A percentile compares a stretch with the other conserved stretches of the same genome.
Conservation (phyloP, 1,140 invertebrate genomes). For the Orius laevigatus region DNA sequence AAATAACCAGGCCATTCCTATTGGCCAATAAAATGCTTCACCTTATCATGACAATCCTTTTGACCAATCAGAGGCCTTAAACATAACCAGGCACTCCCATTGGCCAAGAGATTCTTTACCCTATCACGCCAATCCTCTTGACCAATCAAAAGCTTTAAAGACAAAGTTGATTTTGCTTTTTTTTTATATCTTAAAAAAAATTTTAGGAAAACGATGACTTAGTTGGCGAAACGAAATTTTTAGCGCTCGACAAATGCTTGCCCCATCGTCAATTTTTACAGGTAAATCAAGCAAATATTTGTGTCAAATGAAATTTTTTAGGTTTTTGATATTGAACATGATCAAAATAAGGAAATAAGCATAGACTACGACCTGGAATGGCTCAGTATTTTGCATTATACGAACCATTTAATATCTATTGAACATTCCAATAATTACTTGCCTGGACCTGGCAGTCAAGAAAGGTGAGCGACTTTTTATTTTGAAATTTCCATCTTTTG, state of each 20-base stretch:
- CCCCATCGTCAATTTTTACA: conserved; percentile 76
- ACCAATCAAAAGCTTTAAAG: too few relatives aligned
- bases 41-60: not conserved
- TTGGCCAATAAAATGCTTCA: not conserved
- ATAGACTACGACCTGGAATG: conserved; percentile 86
- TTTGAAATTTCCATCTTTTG: conserved; percentile 8
- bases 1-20: too few relatives aligned
- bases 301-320: conserved; percentile 41
- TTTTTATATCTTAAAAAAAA: too few relatives aligned
- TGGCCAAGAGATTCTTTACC: too few relatives aligned
- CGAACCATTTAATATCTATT: conserved; percentile 73
- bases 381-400: conserved; percentile 70
- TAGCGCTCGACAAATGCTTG: conserved; percentile 92
- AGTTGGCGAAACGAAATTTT: conserved; percentile 57
- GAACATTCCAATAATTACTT: conserved; percentile 52
- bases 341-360: conserved; percentile 35
- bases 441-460: conserved; percentile 51
- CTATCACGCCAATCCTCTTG: too few relatives aligned
- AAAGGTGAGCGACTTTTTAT: conserved; percentile 33
- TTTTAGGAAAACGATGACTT: conserved; percentile 8
- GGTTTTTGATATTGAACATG: conserved; percentile 33
- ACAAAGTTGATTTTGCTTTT: too few relatives aligned
- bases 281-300: conserved; percentile 29
- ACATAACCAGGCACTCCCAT: too few relatives aligned
- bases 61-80: too few relatives aligned